phyloP scores from a whole-genome alignment of 2,888 invertebrate genomes.

The Labia minor region DNA sequence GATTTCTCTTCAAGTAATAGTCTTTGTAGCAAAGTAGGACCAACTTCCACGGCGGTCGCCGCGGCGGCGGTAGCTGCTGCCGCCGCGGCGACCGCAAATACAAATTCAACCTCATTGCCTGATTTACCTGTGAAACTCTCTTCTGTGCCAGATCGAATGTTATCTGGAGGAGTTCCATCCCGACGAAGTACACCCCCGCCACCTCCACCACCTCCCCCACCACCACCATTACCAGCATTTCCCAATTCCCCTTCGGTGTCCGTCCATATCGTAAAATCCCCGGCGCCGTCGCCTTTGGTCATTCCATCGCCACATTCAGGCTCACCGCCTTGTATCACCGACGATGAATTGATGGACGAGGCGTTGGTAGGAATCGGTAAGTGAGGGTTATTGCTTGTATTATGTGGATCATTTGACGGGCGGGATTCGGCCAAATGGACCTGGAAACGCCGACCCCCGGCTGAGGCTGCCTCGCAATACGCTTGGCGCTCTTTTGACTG shows the following conservation, averaged over 20 bases:
- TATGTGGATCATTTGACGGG: slow-evolving; percentile 14
- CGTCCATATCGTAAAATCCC: slow-evolving; percentile 66
- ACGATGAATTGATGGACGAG: slow-evolving; percentile 85
- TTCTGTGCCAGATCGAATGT: slow-evolving; percentile 43
- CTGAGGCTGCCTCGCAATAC: neutral
- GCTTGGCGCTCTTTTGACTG: neutral
- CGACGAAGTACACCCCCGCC: slow-evolving; percentile 36
- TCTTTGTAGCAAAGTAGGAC: neutral
- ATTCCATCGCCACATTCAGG: slow-evolving; percentile 57
- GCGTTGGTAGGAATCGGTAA: slow-evolving; percentile 69
- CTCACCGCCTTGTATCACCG: slow-evolving; percentile 66
- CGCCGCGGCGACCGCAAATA: slow-evolving; percentile 45
- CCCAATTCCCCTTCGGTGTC: slow-evolving; percentile 57
- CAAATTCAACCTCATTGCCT: slow-evolving; percentile 32
- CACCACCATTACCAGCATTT: slow-evolving; percentile 35
- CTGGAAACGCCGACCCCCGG: neutral
- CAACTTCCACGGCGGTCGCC: neutral
- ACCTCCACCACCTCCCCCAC: slow-evolving; percentile 35
- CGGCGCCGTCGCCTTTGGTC: slow-evolving; percentile 48
- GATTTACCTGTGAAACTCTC: slow-evolving; percentile 19
- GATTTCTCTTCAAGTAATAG: neutral
- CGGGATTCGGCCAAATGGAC: neutral
- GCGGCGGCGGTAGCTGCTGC: slow-evolving; percentile 40
- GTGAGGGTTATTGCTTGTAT: slow-evolving; percentile 34
- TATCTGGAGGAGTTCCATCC: slow-evolving; percentile 40